These are phyloP conservation scores for Cyprinodon variegatus DNA, from an alignment of 2,113 vertebrate genomes.

Conservation along the genomic window DNA sequence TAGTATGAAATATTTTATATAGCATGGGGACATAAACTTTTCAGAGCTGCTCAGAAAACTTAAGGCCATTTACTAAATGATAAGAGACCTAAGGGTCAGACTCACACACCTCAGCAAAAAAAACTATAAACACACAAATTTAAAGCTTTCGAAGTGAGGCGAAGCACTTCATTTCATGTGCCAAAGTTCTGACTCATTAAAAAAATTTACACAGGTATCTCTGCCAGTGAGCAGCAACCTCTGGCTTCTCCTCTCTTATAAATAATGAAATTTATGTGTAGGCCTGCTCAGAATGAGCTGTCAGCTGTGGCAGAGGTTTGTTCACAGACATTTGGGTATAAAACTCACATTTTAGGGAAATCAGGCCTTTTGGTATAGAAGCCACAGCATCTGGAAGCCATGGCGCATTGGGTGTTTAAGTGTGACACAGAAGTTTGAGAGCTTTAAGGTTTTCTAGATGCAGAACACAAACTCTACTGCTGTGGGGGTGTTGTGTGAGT, in stretches of 20 bases:
- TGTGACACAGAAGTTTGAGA: slow-evolving; percentile 14
- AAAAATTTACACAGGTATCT: neutral
- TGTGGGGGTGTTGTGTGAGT: slow-evolving; percentile 5
- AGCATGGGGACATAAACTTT: slow-evolving; percentile 6
- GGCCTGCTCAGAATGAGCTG: neutral
- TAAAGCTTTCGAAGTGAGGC: slow-evolving; percentile 13
- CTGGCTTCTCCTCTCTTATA: slow-evolving; percentile 17
- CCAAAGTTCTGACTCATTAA: slow-evolving; percentile 20
- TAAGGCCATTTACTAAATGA: slow-evolving; percentile 20
- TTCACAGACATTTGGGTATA: neutral
- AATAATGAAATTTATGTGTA: slow-evolving; percentile 20
- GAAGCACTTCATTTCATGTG: slow-evolving; percentile 21
- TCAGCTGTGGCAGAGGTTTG: neutral
- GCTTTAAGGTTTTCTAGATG: slow-evolving; percentile 7
- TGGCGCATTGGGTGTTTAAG: slow-evolving; percentile 7
- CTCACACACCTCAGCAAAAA: neutral
- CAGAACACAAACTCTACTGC: neutral
- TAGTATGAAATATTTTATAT: neutral
- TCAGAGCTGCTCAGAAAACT: slow-evolving; percentile 3
- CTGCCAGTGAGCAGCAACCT: slow-evolving; percentile 15
- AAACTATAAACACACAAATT: neutral
- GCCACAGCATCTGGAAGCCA: neutral
- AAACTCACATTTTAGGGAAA: neutral
- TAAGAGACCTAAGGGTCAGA: slow-evolving; percentile 27
- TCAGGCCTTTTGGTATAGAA: slow-evolving; percentile 9